Evolutionary conservation across 2,113 vertebrate genomes (phyloP), one percentile per base, ranked within the genome.

Genomic region (Chitala chitala): DNA sequence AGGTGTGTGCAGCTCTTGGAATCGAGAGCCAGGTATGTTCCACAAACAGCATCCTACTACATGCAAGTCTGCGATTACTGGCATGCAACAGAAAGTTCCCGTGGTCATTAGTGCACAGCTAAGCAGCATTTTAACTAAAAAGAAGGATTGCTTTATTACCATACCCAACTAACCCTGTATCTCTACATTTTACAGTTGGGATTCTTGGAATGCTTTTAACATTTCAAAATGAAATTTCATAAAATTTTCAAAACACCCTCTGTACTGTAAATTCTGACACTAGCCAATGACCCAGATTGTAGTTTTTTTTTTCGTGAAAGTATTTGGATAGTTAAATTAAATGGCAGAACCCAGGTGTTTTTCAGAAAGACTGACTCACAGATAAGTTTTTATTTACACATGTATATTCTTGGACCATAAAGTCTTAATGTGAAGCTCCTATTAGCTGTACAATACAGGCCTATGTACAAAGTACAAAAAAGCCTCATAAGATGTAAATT

Each of bases 331-430:
- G 64, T 68, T 68, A 68, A 5, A 68, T 68, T 46, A 46, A 68
- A 68, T 38, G 29, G 12, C 7, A 68, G 40, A 26, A 40, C 40
- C 40, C 64, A 66, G 40, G n/a, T 48, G 64, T 17, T 48, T 29
- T n/a, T 48, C 22, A 68, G 64, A 24, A 8, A 10, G 20, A 20
- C 20, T 51, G 12, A 10, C 42, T 46, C n/a, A 1, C 64, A 48
- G 20, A 36, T 46, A 42, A 26, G 24, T 22, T 48, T 46, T 48
- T 22, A n/a, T 15, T 15, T 13, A 68, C 42, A 26, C 64, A 17
- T 66, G 58, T 63, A 42, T 42, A 29, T 24, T 68, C 46, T 46
- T 29, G 42, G 64, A 9, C 24, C 42, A 68, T 68, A 68, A 68
- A 59, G 15, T 26, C 12, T 51, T 51, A 51, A 51, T 24, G 22